A percentile compares a stretch with the other conserved stretches of the same genome.
Evolutionary conservation across 2,113 vertebrate species (phyloP).

Genomic region (Carlito syrichta): DNA sequence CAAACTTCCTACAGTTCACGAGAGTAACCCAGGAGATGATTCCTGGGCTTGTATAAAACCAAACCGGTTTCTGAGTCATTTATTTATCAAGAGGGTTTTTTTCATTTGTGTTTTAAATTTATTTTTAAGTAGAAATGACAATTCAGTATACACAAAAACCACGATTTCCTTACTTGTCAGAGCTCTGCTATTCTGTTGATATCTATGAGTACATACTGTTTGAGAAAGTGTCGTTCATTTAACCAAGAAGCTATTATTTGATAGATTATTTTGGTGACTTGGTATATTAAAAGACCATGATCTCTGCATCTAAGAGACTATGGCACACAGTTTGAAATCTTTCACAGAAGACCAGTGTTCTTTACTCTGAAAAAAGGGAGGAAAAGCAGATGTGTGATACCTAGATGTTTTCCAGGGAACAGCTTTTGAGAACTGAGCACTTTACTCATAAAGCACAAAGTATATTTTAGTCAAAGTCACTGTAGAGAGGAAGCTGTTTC

Average conservation of each 20-base stretch:
- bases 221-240: not conserved
- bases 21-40: not conserved
- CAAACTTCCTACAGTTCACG: not conserved
- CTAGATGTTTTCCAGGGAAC: not conserved
- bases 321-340: not conserved
- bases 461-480: not conserved
- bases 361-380: not conserved
- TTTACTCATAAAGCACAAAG: not conserved
- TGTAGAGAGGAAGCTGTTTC: not conserved
- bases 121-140: slow-evolving; percentile 17
- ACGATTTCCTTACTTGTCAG: not conserved
- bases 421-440: not conserved
- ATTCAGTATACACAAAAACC: not conserved
- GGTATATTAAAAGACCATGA: not conserved
- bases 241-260: not conserved
- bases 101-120: not conserved
- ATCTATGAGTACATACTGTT: not conserved
- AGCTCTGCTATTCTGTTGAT: not conserved
- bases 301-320: not conserved
- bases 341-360: not conserved
- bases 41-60: not conserved
- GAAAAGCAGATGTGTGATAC: not conserved
- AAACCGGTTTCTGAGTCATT: not conserved
- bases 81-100: not conserved
- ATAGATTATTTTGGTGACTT: not conserved